Evolutionary conservation across 2,888 invertebrate species (phyloP), one percentile per base, ranked within the genome.

Genomic region (Neocrepidodera transversa): DNA sequence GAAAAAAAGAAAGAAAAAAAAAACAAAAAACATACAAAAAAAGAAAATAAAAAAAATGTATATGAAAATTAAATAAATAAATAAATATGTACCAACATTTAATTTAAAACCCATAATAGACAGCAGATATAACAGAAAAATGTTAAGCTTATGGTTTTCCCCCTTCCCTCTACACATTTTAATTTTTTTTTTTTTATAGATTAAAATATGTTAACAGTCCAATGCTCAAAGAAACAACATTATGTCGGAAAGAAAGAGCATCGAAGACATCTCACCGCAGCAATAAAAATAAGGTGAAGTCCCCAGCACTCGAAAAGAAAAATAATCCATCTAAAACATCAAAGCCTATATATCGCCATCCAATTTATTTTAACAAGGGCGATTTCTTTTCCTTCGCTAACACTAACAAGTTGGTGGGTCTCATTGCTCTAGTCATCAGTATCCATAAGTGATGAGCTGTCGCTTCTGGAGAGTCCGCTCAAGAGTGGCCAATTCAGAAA

Each of bases 371-470:
- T 78, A 79, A 79, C 79, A 78, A 79, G 77, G 72, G 72, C 68
- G 60, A 65, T 66, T 61, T 65, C 61, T 65, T 61, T 60, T 45
- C 58, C 50, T 43, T 65, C 68, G 63, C 45, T n/a, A n/a, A 63
- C 68, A 71, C 75, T 78, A 78, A 78, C 78, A 77, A 78, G 76
- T 76, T 74, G 71, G 69, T 66, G 71, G 69, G 65, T 71, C 83
- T 87, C 87, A 87, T 87, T 88, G 86, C 81, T 77, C 79, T 81
- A 83, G 87, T 87, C 87, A 87, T 87, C 87, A 87, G 87, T 87
- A 87, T 87, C 86, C 87, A 87, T 88, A 88, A 88, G 87, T 82
- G 86, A 88, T 87, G 83, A 87, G 85, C 63, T 65, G 59, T 60
- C 60, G 63, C 64, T 66, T 60, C 56, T 58, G 47, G 62, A 72